A percentile compares a stretch with the other conserved stretches of the same genome.
These are phyloP conservation scores for Theretra japonica DNA, from an alignment of 2,888 invertebrate species.

Conservation along the genomic window DNA sequence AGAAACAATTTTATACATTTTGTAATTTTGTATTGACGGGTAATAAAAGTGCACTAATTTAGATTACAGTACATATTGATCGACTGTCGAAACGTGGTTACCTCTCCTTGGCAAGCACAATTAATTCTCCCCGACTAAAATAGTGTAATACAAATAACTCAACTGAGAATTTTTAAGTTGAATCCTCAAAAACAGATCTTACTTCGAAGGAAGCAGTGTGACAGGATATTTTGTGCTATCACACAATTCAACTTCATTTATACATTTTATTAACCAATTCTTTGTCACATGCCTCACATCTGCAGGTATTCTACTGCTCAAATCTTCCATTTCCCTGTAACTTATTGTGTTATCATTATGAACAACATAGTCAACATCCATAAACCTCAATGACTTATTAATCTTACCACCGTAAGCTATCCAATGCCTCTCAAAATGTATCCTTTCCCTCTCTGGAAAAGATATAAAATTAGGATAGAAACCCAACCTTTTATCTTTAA, in stretches of 20 bases:
- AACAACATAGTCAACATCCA: conserved; percentile 69
- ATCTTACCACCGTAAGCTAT: conserved; percentile 86
- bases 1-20: too few species aligned
- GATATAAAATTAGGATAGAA: conserved; percentile 80
- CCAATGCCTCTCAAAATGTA: conserved; percentile 84
- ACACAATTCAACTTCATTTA: conserved; percentile 63
- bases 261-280: conserved; percentile 73
- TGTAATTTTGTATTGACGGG: too few species aligned
- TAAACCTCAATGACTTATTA: conserved; percentile 63
- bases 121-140: too few species aligned
- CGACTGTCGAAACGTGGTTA: too few species aligned
- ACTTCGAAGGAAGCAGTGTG: conserved; percentile 51
- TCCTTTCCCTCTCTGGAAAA: conserved; percentile 67
- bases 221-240: conserved; percentile 67
- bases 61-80: too few species aligned
- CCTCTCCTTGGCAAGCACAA: too few species aligned
- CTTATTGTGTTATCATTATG: conserved; percentile 62
- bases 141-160: background rate
- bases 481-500: conserved; percentile 64
- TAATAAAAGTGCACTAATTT: too few species aligned
- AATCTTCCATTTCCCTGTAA: conserved; percentile 60
- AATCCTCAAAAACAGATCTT: conserved; percentile 26
- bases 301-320: conserved; percentile 56
- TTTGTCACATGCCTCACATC: conserved; percentile 68
- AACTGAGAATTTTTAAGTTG: background rate